phyloP scores from a whole-genome alignment of 2,888 invertebrate genomes.

The Podotricha telesiphe region DNA sequence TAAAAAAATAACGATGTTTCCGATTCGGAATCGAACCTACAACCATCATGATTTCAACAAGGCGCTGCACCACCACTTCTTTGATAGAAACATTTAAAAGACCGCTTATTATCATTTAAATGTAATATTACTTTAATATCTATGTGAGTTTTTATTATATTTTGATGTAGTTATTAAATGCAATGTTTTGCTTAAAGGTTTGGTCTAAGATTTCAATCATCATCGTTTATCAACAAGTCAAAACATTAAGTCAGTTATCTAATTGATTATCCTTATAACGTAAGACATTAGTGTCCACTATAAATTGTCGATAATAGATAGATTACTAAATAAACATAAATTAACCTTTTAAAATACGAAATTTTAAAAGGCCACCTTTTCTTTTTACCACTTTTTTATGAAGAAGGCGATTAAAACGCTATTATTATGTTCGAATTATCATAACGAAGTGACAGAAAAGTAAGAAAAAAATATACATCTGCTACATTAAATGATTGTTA shows the following conservation, averaged over 20 bases:
- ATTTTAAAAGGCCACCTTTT: background rate
- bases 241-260: background rate
- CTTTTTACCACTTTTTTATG: slow-evolving; percentile 8
- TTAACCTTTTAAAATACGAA: background rate
- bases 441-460: slow-evolving; percentile 18
- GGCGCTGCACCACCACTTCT: too few species aligned
- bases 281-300: background rate
- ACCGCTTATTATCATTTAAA: slow-evolving; percentile 13
- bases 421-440: slow-evolving; percentile 5
- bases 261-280: background rate
- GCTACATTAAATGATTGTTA: slow-evolving; percentile 23
- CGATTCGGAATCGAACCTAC: too few species aligned
- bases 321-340: slow-evolving; percentile 8
- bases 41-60: too few species aligned
- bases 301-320: background rate
- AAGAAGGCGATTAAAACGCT: background rate
- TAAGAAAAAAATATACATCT: slow-evolving; percentile 21
- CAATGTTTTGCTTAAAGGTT: background rate
- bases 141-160: background rate
- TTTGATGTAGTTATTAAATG: background rate
- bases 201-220: background rate
- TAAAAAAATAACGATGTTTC: too few species aligned
- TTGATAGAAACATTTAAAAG: slow-evolving; percentile 15
- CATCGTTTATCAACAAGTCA: background rate
- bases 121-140: slow-evolving; percentile 17